phyloP scores from a whole-genome alignment of 1,140 invertebrate species.

The Drosophila pachea region DNA sequence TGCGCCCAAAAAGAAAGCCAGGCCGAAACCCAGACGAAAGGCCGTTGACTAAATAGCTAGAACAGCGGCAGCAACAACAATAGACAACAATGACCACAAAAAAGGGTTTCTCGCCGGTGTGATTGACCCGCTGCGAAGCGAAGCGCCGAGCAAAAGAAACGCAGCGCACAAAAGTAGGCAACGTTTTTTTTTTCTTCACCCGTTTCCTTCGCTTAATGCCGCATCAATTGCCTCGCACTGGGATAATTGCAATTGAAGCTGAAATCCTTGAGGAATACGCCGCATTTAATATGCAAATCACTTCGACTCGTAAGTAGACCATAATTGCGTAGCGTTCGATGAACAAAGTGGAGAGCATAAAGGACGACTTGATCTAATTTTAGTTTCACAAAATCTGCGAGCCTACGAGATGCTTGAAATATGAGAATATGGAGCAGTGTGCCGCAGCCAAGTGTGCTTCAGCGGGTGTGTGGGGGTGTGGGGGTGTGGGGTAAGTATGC shows the following conservation, averaged over 20 bases:
- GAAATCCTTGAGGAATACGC: conserved; percentile 5
- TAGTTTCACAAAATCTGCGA: not conserved
- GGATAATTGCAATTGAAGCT: conserved; percentile 23
- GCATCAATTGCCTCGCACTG: not conserved
- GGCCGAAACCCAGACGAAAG: conserved; percentile 21
- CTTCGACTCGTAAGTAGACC: conserved; percentile 5
- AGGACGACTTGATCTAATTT: not conserved
- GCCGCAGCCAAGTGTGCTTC: not conserved
- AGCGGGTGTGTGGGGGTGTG: not conserved
- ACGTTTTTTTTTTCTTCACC: conserved; percentile 30
- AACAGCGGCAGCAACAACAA: conserved; percentile 34
- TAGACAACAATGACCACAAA: conserved; percentile 35
- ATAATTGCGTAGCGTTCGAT: not conserved
- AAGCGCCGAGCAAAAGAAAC: conserved; percentile 13
- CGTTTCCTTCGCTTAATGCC: not conserved
- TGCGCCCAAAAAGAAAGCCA: conserved; percentile 17
- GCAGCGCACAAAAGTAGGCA: conserved; percentile 55
- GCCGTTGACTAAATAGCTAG: conserved; percentile 22
- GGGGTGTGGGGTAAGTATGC: not conserved
- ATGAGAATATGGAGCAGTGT: not conserved
- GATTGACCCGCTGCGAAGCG: conserved; percentile 51
- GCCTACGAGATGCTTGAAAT: not conserved
- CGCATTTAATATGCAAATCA: not conserved
- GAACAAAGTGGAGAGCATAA: conserved; percentile 1
- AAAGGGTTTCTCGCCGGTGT: conserved; percentile 61